Conservation (phyloP, 1,140 invertebrate genomes). For the Drosophila asahinai region DNA sequence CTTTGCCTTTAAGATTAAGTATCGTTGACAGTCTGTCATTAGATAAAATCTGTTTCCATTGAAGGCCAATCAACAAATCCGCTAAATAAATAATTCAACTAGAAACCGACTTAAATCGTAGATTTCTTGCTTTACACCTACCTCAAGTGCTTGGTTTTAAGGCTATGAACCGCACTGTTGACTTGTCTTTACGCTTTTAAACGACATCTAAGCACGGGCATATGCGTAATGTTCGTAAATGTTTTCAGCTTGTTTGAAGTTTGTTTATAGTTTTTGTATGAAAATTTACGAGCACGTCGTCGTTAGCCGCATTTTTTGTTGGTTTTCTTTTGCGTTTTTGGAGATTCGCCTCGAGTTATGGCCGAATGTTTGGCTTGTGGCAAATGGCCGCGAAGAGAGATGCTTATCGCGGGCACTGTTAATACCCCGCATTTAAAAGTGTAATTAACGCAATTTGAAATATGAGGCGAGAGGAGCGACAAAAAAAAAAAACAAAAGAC, state of each 20-base stretch:
- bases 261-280: slow-evolving; percentile 53
- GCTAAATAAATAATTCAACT: slow-evolving; percentile 12
- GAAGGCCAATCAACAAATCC: slow-evolving; percentile 19
- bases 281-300: slow-evolving; percentile 76
- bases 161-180: slow-evolving; percentile 33
- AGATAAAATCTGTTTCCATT: slow-evolving; percentile 9
- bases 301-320: slow-evolving; percentile 41
- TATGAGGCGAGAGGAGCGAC: slow-evolving; percentile 45
- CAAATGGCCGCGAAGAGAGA: slow-evolving; percentile 58
- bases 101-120: not conserved
- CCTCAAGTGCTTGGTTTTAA: slow-evolving; percentile 4
- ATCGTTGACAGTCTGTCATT: slow-evolving; percentile 18
- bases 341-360: slow-evolving; percentile 58
- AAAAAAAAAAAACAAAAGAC: slow-evolving; percentile 70
- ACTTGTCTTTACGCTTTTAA: slow-evolving; percentile 12
- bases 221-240: slow-evolving; percentile 66
- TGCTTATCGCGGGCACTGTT: slow-evolving; percentile 72
- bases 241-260: slow-evolving; percentile 33
- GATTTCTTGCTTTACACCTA: not conserved
- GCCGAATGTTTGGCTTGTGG: slow-evolving; percentile 71
- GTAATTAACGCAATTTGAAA: slow-evolving; percentile 82
- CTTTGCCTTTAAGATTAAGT: not conserved
- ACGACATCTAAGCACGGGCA: slow-evolving; percentile 33
- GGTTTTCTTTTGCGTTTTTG: slow-evolving; percentile 23
- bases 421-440: slow-evolving; percentile 80